phyloP scores from a whole-genome alignment of 2,113 vertebrate genomes.

The Meles meles region DNA sequence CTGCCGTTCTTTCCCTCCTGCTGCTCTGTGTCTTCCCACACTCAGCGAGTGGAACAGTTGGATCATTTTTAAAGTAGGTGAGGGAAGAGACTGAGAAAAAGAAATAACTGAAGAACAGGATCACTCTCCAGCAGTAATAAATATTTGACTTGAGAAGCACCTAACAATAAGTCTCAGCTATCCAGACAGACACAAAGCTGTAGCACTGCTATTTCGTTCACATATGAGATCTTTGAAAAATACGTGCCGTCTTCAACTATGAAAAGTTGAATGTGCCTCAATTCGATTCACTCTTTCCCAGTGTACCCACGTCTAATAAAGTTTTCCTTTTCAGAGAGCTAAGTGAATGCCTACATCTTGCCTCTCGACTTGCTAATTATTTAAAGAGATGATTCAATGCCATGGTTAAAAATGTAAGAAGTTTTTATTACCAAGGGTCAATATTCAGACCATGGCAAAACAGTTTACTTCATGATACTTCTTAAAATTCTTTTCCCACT shows the following conservation, averaged over 20 bases:
- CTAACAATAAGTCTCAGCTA: neutral
- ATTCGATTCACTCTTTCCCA: neutral
- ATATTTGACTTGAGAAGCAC: conserved; percentile 39
- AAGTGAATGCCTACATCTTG: neutral
- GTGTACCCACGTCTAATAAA: neutral
- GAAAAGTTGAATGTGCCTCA: neutral
- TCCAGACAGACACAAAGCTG: rapidly evolving
- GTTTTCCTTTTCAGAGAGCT: conserved; percentile 1
- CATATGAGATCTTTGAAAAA: neutral
- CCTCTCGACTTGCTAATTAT: neutral
- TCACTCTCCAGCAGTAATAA: neutral
- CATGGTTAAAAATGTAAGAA: conserved; percentile 5
- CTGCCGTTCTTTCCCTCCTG: neutral
- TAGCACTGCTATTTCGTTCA: neutral
- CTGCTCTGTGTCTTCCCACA: neutral
- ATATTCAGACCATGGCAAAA: conserved; percentile 18
- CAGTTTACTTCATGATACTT: conserved; percentile 33
- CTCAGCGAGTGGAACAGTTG: neutral
- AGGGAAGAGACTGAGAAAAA: neutral
- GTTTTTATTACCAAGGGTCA: conserved; percentile 10
- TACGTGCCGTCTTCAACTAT: neutral
- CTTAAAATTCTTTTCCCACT: conserved; percentile 56
- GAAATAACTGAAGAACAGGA: neutral
- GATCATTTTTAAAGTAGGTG: conserved; percentile 25
- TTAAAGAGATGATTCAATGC: neutral